Evolutionary conservation across 2,113 vertebrate genomes (phyloP).

Genomic region (Nerophis lumbriciformis): DNA sequence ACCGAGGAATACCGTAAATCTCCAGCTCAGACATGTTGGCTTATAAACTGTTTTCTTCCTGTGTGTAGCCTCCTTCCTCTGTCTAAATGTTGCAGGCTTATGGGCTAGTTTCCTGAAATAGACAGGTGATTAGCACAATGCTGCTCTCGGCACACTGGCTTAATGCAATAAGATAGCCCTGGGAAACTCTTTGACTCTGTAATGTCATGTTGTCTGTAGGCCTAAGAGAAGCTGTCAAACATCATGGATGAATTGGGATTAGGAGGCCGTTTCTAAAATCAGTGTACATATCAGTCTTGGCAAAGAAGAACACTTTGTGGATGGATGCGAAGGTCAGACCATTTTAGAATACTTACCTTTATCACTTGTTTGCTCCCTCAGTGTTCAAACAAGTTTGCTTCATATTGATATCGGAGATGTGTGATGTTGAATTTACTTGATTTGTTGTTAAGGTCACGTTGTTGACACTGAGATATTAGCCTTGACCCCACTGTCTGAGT

Average conservation of each 20-base stretch:
- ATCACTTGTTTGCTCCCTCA: background rate
- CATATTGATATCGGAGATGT: no score
- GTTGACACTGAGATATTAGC: no score
- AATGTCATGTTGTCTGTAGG: background rate
- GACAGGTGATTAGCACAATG: constrained; percentile 50
- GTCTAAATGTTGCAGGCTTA: constrained; percentile 55
- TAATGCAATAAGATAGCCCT: constrained; percentile 46
- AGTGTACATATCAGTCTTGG: background rate
- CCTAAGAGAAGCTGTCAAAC: background rate
- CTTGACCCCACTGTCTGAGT: no score
- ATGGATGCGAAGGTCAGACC: constrained; percentile 32
- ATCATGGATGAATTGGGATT: background rate
- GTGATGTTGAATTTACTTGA: no score
- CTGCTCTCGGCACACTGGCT: constrained; percentile 36
- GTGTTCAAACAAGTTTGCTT: no score
- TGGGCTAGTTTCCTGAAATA: constrained; percentile 53
- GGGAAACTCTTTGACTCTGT: background rate
- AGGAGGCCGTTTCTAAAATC: constrained; percentile 3
- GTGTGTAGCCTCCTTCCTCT: constrained; percentile 36
- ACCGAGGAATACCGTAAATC: background rate
- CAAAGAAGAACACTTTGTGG: background rate
- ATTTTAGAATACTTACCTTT: background rate
- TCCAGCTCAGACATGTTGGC: constrained; percentile 15
- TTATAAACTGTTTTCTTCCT: constrained; percentile 32
- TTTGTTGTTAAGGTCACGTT: no score